A percentile compares a stretch with the other conserved stretches of the same genome.
Conservation (phyloP, 2,888 invertebrate species). For the Tortricodes alternella region DNA sequence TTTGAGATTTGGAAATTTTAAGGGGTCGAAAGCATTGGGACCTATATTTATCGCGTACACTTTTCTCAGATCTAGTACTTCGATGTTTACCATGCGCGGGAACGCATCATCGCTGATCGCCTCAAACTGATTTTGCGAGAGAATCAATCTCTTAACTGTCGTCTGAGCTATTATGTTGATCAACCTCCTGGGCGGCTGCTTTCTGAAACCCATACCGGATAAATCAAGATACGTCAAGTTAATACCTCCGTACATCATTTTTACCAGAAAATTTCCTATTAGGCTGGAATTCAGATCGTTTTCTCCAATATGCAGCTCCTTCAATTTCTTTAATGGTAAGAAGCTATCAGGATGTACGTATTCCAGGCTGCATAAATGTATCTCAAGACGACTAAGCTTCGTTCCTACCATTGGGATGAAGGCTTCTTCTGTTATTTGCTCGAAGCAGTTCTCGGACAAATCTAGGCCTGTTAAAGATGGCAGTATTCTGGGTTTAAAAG, state of each 20-base stretch:
- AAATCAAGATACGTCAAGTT: constrained; percentile 74
- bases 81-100: constrained; percentile 80
- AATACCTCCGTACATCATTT: constrained; percentile 57
- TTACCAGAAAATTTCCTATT: constrained; percentile 66
- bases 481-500: constrained; percentile 65
- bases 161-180: constrained; percentile 76
- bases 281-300: constrained; percentile 74
- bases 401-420: constrained; percentile 75
- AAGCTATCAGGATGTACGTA: constrained; percentile 77
- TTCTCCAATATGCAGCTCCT: constrained; percentile 74
- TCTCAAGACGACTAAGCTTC: constrained; percentile 65
- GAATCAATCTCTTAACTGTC: constrained; percentile 69
- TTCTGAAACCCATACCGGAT: constrained; percentile 79
- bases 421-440: constrained; percentile 62
- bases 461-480: constrained; percentile 73
- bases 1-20: constrained; percentile 76
- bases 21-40: constrained; percentile 68
- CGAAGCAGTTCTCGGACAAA: constrained; percentile 80
- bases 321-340: constrained; percentile 66
- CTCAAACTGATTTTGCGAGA: constrained; percentile 83
- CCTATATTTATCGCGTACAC: constrained; percentile 74
- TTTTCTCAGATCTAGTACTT: constrained; percentile 80
- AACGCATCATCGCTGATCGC: constrained; percentile 74
- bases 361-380: constrained; percentile 80
- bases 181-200: constrained; percentile 69